phyloP scores from a whole-genome alignment of 2,888 invertebrate species.

The Ophion slaviceki region DNA sequence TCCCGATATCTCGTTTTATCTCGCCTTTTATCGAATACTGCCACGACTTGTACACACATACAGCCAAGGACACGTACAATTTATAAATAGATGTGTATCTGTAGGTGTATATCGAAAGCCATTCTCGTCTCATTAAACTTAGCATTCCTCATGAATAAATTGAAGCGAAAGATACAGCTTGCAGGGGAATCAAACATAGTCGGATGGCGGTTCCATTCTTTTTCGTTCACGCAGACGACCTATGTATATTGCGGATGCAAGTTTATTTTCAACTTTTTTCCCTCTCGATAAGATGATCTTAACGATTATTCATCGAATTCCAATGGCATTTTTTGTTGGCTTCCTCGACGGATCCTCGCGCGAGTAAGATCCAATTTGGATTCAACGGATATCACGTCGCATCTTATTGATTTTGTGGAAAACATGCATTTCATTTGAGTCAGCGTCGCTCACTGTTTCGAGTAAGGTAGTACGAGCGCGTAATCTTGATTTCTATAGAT shows the following conservation, averaged over 20 bases:
- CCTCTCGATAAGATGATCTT: neutral
- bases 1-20: conserved; percentile 59
- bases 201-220: conserved; percentile 8
- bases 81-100: conserved; percentile 11
- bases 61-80: neutral
- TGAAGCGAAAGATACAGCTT: neutral
- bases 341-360: neutral
- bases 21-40: neutral
- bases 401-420: neutral
- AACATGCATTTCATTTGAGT: too few relatives aligned
- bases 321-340: neutral
- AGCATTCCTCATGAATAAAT: conserved; percentile 29
- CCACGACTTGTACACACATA: neutral
- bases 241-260: conserved; percentile 14
- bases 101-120: neutral
- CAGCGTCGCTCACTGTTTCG: too few relatives aligned
- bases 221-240: conserved; percentile 11
- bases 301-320: conserved; percentile 35
- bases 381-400: neutral
- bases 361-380: neutral
- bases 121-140: conserved; percentile 29
- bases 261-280: conserved; percentile 9
- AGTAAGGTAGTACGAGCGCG: too few relatives aligned
- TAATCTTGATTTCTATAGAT: too few relatives aligned
- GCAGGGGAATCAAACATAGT: neutral